phyloP scores from a whole-genome alignment of 2,888 invertebrate genomes.

The Argynnis bischoffii region DNA sequence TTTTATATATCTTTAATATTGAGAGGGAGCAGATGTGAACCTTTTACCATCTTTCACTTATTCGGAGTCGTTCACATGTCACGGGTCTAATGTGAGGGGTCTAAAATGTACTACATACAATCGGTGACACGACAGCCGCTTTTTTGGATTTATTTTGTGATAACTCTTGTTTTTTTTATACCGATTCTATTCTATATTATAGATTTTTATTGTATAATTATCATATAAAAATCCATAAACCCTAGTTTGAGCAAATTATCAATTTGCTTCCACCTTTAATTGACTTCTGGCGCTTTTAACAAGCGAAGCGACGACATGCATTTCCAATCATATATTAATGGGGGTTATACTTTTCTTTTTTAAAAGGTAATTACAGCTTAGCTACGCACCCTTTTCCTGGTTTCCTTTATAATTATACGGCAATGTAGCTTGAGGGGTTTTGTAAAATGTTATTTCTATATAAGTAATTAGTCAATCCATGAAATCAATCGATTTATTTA shows the following conservation, averaged over 20 bases:
- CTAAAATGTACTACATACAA: constrained; percentile 51
- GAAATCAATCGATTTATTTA: too few relatives aligned
- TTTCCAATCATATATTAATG: too few relatives aligned
- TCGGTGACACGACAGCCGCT: constrained; percentile 50
- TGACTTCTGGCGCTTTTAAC: too few relatives aligned
- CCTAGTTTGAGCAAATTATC: too few relatives aligned
- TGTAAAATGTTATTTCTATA: not conserved
- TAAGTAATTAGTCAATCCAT: too few relatives aligned
- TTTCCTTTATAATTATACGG: not conserved
- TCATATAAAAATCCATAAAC: too few relatives aligned
- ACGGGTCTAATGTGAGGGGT: constrained; percentile 55
- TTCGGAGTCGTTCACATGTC: constrained; percentile 51
- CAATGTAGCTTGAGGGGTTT: not conserved
- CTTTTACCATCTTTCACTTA: constrained; percentile 61
- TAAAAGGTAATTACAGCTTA: constrained; percentile 2
- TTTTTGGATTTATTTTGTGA: constrained; percentile 42
- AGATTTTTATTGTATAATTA: too few relatives aligned
- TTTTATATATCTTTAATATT: constrained; percentile 70
- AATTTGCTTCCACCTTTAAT: not conserved
- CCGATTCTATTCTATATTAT: too few relatives aligned
- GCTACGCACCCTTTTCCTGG: constrained; percentile 10
- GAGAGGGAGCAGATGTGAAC: constrained; percentile 72
- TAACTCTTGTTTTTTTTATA: too few relatives aligned
- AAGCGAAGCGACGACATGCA: too few relatives aligned
- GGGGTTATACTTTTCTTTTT: not conserved